phyloP scores from a whole-genome alignment of 2,888 invertebrate species.

The Coelopa pilipes region DNA sequence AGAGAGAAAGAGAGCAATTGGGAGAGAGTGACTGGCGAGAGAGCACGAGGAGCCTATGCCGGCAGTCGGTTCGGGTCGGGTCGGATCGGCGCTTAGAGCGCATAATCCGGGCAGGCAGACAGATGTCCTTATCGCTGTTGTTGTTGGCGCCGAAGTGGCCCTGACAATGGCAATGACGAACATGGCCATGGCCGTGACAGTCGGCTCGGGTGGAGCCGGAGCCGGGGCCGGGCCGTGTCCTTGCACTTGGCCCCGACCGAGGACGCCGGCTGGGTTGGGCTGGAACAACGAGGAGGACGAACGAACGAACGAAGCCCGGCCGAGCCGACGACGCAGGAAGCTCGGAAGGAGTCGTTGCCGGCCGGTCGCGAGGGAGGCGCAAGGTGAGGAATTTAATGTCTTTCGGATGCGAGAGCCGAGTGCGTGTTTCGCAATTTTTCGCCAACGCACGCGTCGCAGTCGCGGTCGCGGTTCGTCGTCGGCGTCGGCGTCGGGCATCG shows the following conservation, averaged over 20 bases:
- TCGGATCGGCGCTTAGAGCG: constrained; percentile 3
- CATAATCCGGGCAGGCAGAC: constrained; percentile 42
- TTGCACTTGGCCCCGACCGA: constrained; percentile 53
- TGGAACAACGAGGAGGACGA: not conserved
- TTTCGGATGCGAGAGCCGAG: not conserved
- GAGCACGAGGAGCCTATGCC: constrained; percentile 14
- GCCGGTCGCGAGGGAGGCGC: not conserved
- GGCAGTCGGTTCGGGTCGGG: not conserved
- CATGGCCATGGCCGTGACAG: constrained; percentile 55
- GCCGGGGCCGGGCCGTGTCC: constrained; percentile 42
- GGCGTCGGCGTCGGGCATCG: not conserved
- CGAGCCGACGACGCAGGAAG: constrained; percentile 3
- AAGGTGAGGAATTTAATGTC: not conserved
- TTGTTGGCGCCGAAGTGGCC: constrained; percentile 26
- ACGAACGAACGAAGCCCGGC: not conserved
- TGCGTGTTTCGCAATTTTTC: constrained; percentile 12
- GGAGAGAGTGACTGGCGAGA: no score
- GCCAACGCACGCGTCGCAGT: not conserved
- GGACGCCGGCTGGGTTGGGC: no score
- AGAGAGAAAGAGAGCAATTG: constrained; percentile 4
- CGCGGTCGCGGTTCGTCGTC: not conserved
- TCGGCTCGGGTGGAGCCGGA: not conserved
- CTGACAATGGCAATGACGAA: constrained; percentile 54
- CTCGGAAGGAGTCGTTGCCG: not conserved
- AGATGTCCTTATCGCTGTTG: constrained; percentile 22